Percentiles rank a stretch among this genome's conserved stretches.
Evolutionary conservation across 1,140 invertebrate species (phyloP).

Genomic region (Drosophila miranda): DNA sequence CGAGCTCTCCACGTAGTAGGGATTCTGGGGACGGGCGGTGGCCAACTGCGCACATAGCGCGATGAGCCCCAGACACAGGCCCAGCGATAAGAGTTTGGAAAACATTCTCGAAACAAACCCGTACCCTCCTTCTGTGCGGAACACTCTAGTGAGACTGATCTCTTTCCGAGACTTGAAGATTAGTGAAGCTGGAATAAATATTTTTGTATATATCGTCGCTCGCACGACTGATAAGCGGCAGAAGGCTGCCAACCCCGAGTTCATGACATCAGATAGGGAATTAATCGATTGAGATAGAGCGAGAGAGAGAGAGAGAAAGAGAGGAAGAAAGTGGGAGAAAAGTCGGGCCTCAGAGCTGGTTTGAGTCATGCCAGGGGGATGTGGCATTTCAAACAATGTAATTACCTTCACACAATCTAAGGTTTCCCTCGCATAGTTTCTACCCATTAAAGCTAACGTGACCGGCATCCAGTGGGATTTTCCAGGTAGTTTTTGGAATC

Average conservation of each 20-base stretch:
- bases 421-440: too few relatives aligned
- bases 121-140: constrained; percentile 6
- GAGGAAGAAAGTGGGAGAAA: too few relatives aligned
- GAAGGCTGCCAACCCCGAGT: constrained; percentile 1
- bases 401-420: too few relatives aligned
- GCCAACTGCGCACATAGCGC: constrained; percentile 45
- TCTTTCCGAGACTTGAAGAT: neutral
- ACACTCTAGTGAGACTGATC: constrained; percentile 44
- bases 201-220: neutral
- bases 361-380: too few relatives aligned
- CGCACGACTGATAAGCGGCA: constrained; percentile 15
- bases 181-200: neutral
- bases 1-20: constrained; percentile 22
- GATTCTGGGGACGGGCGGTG: constrained; percentile 31
- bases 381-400: too few relatives aligned
- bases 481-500: too few relatives aligned
- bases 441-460: too few relatives aligned
- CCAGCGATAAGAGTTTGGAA: constrained; percentile 46
- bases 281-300: neutral
- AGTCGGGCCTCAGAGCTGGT: too few relatives aligned
- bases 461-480: too few relatives aligned
- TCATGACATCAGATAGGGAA: constrained; percentile 40
- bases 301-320: neutral
- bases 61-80: constrained; percentile 37
- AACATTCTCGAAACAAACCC: constrained; percentile 27